Percentiles rank a stretch among this genome's conserved stretches.
These are phyloP conservation scores for Agapetus fuscipes DNA, from an alignment of 2,888 invertebrate species.

Conservation along the genomic window DNA sequence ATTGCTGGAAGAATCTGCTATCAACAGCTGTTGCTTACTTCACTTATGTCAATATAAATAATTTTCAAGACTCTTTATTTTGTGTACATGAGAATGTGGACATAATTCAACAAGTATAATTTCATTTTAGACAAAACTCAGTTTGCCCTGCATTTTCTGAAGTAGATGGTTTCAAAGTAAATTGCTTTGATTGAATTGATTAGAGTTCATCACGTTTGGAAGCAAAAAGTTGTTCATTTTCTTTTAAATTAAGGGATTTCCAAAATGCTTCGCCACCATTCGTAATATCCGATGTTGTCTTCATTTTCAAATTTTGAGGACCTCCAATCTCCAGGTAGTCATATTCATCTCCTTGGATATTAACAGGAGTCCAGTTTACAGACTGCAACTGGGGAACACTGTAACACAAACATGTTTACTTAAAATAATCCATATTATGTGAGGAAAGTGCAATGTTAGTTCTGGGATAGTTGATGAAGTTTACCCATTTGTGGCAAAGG, in stretches of 20 bases:
- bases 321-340: conserved; percentile 44
- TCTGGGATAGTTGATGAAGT: too few species aligned
- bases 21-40: too few species aligned
- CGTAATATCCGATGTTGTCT: conserved; percentile 39
- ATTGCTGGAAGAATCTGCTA: too few species aligned
- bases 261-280: conserved; percentile 46
- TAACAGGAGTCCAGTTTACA: conserved; percentile 40
- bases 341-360: conserved; percentile 34
- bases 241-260: conserved; percentile 48
- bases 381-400: conserved; percentile 36
- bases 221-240: conserved; percentile 39
- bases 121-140: too few species aligned
- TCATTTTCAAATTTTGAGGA: conserved; percentile 37
- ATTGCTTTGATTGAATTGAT: conserved; percentile 11
- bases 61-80: too few species aligned
- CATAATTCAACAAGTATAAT: too few species aligned
- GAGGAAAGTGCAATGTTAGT: not conserved
- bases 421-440: not conserved
- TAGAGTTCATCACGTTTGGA: conserved; percentile 36
- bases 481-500: conserved; percentile 54
- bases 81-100: too few species aligned
- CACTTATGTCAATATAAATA: too few species aligned
- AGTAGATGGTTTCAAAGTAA: too few species aligned
- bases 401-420: conserved; percentile 20
- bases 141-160: too few species aligned